Percentiles rank a stretch among this genome's conserved stretches.
These are phyloP conservation scores for Ammospiza maritima DNA, from an alignment of 2,797 vertebrate genomes.

Conservation along the genomic window DNA sequence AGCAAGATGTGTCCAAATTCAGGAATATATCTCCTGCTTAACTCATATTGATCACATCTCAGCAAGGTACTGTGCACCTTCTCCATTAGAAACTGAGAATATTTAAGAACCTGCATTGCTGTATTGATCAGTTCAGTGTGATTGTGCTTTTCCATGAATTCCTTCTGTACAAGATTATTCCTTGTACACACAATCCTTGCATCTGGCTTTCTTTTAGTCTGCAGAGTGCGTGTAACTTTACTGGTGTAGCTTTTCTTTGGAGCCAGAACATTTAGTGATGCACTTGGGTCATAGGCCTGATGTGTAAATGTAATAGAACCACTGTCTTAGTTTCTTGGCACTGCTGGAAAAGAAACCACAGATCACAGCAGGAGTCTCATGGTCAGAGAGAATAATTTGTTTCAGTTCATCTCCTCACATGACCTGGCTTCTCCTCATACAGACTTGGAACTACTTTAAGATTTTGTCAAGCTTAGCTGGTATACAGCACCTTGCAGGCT, in stretches of 20 bases:
- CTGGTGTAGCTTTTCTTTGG: not conserved
- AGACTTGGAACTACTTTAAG: not conserved
- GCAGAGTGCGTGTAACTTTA: not conserved
- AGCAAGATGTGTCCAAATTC: not conserved
- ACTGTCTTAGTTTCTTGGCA: not conserved
- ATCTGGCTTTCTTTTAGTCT: not conserved
- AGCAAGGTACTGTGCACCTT: not conserved
- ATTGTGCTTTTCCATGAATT: not conserved
- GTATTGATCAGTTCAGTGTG: not conserved
- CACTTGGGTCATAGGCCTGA: not conserved
- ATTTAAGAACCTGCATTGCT: not conserved
- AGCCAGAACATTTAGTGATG: not conserved
- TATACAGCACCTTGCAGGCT: not conserved
- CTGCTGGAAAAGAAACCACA: not conserved
- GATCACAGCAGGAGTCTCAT: not conserved
- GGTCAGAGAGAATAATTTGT: not conserved
- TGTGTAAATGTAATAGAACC: not conserved
- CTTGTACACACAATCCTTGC: not conserved
- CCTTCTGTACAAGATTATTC: not conserved
- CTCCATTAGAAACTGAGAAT: not conserved
- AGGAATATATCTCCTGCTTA: not conserved
- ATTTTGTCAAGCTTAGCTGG: not conserved
- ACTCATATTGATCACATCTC: rapidly evolving
- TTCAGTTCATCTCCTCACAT: not conserved
- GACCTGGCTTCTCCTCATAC: not conserved